Evolutionary conservation across 2,113 vertebrate genomes (phyloP), one percentile per base, ranked within the genome.

Genomic region (Podarcis raffonei): DNA sequence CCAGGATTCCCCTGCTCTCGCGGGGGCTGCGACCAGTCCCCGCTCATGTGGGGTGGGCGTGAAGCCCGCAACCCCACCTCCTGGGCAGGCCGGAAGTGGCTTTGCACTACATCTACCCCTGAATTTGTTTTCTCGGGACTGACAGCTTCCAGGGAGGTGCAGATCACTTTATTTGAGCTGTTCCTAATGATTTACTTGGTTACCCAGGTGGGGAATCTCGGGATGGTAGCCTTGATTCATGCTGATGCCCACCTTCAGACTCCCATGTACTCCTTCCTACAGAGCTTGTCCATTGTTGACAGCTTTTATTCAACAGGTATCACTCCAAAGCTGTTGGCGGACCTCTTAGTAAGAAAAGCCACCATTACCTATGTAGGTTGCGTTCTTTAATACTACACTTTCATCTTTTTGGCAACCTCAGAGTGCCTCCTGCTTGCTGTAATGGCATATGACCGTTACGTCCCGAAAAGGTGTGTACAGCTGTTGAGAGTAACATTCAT

Each of bases 171-270:
- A n/a, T 94, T 93, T 30, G n/a, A 87, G 35, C 0, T 91, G 1
- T 93, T 94, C 76, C 3, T 94, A 81, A 68, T 90, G 65, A 88
- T 93, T 75, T 96, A 89, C 87, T 16, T 93, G 16, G 23, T 35
- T 89, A 96, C 94, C 22, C 89, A 85, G 83, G 57, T 95, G 84
- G 93, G 89, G 11, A 95, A 94, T 1, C 9, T 35, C 0, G 93
- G 87, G 0, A 88, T 94, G 91, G 32, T 89, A 8, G 1, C 91
- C 3, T 76, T 95, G 83, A 94, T 93, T 80, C 13, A 13, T 5
- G 39, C 1, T 9, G 86, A 92, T 5, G 39, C 7, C 57, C 37
- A 23, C 0, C 94, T 96, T 9, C 94, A 92, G 53, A 93, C 90
- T 0, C 94, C 94, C 0, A 95, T 94, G 95, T 94, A 96, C 83